phyloP scores from a whole-genome alignment of 2,113 vertebrate genomes.

The Columba janthina region DNA sequence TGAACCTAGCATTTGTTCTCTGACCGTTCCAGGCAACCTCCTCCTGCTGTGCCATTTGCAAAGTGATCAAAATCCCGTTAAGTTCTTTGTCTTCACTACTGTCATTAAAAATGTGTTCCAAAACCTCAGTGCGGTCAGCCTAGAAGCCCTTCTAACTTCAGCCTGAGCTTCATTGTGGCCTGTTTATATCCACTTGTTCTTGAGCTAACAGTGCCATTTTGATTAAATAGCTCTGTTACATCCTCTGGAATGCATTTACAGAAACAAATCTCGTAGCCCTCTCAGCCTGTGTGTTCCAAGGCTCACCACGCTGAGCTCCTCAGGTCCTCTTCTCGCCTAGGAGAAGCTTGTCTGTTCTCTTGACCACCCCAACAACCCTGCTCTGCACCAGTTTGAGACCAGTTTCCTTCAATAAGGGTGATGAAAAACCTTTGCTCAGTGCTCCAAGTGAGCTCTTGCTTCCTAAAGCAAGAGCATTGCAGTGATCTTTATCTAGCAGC shows the following conservation, averaged over 20 bases:
- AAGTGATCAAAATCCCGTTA: slow-evolving; percentile 20
- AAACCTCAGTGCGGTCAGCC: slow-evolving; percentile 42
- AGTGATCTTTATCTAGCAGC: neutral
- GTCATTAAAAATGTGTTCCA: slow-evolving; percentile 48
- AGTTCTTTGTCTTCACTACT: slow-evolving; percentile 57
- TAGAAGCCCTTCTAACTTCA: slow-evolving; percentile 11
- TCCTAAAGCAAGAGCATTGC: neutral
- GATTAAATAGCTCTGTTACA: neutral
- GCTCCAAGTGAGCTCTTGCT: neutral
- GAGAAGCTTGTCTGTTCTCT: neutral
- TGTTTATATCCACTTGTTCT: slow-evolving; percentile 43
- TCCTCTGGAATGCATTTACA: neutral
- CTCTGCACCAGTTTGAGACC: neutral
- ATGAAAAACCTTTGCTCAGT: neutral
- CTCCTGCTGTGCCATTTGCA: slow-evolving; percentile 44
- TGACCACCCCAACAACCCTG: neutral
- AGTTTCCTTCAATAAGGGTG: neutral
- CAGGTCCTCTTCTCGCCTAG: neutral
- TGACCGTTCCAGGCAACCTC: slow-evolving; percentile 37
- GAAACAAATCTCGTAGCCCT: neutral
- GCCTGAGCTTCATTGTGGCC: neutral
- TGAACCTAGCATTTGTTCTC: neutral
- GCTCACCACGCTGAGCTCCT: neutral
- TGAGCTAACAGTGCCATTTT: neutral
- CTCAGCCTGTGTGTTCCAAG: neutral